A percentile compares a stretch with the other conserved stretches of the same genome.
phyloP scores from a whole-genome alignment of 2,797 vertebrate genomes.

The Carcharodon carcharias region DNA sequence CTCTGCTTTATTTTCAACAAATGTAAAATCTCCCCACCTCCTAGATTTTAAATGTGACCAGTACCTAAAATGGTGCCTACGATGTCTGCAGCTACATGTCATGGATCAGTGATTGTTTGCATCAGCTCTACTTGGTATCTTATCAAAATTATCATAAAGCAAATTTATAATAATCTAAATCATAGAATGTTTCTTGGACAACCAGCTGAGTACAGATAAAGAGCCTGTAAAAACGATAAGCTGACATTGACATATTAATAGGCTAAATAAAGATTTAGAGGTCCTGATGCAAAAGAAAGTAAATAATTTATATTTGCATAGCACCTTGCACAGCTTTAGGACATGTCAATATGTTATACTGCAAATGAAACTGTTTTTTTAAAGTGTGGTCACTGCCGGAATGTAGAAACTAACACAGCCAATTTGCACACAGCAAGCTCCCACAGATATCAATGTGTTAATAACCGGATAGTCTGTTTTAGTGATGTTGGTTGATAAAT shows the following conservation, averaged over 20 bases:
- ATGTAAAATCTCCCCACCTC: neutral
- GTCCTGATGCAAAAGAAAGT: neutral
- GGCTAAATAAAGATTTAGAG: neutral
- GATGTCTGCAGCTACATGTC: neutral
- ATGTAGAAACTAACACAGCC: neutral
- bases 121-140: conserved; percentile 12
- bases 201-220: neutral
- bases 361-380: neutral
- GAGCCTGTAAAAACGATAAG: neutral
- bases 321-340: neutral
- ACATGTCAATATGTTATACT: neutral
- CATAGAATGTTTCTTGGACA: neutral
- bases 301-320: neutral
- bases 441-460: neutral
- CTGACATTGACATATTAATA: neutral
- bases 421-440: neutral
- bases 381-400: neutral
- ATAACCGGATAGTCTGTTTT: neutral
- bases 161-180: conserved; percentile 3
- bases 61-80: neutral
- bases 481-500: neutral
- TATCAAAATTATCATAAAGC: neutral
- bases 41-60: neutral
- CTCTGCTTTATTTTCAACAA: neutral
- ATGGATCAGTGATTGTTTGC: neutral